A percentile compares a stretch with the other conserved stretches of the same genome.
Evolutionary conservation across 2,797 vertebrate genomes (phyloP).

Genomic region (Acanthiza pusilla): DNA sequence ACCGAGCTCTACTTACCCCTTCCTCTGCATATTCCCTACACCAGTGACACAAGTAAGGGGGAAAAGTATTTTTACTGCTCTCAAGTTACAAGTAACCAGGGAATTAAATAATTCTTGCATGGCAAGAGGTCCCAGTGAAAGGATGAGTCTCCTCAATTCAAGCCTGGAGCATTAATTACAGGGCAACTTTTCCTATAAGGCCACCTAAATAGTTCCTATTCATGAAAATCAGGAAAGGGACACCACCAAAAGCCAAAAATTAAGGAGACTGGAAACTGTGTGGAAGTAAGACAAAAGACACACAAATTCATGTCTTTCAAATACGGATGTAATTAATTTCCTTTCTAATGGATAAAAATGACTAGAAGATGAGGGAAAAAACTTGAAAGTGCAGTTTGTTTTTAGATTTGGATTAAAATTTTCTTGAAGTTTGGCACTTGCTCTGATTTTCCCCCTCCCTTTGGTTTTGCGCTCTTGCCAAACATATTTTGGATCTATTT

Average conservation of each 20-base stretch:
- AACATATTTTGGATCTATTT: constrained; percentile 71
- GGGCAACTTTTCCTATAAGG: not conserved
- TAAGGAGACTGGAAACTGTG: not conserved
- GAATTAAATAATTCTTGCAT: not conserved
- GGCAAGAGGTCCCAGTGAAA: not conserved
- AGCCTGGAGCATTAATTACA: not conserved
- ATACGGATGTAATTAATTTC: constrained; percentile 36
- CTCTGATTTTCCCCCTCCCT: constrained; percentile 52
- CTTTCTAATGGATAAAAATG: constrained; percentile 44
- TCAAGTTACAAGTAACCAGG: not conserved
- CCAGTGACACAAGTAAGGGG: not conserved
- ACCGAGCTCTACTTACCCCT: not conserved
- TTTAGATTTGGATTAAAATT: constrained; percentile 53
- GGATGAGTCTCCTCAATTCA: not conserved
- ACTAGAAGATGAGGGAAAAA: not conserved
- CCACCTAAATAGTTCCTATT: not conserved
- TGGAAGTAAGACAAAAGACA: constrained; percentile 21
- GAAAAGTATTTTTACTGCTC: not conserved
- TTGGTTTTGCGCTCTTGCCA: constrained; percentile 70
- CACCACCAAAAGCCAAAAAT: not conserved
- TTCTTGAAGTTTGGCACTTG: constrained; percentile 67
- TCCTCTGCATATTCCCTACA: not conserved
- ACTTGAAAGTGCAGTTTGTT: constrained; percentile 34
- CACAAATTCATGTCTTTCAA: not conserved
- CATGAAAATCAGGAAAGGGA: not conserved